phyloP scores from a whole-genome alignment of 2,888 invertebrate species.

The Archaeoteleia sp. region DNA sequence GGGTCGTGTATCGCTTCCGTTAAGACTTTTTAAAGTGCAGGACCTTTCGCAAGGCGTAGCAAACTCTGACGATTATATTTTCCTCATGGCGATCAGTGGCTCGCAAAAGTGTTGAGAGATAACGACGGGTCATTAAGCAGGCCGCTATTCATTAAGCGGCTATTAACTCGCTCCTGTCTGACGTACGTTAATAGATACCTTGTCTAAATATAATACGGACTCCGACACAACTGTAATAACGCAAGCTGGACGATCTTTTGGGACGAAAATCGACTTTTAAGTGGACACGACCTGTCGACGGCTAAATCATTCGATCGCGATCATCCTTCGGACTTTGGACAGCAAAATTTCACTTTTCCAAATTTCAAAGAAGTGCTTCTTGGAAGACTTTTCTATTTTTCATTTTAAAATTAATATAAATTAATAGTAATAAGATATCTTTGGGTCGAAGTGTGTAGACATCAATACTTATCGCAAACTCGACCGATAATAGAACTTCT shows the following conservation, averaged over 20 bases:
- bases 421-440: no score
- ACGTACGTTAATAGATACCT: conserved; percentile 61
- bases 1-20: not conserved
- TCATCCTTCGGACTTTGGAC: no score
- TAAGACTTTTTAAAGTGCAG: conserved; percentile 3
- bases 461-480: conserved; percentile 42
- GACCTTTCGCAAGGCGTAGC: conserved; percentile 9
- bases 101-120: conserved; percentile 50
- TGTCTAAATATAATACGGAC: conserved; percentile 46
- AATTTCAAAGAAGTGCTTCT: no score
- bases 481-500: conserved; percentile 42
- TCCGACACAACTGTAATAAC: conserved; percentile 30
- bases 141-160: conserved; percentile 63
- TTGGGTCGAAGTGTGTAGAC: conserved; percentile 32
- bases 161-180: conserved; percentile 57
- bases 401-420: no score
- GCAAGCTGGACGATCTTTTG: conserved; percentile 20
- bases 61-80: conserved; percentile 54
- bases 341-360: no score
- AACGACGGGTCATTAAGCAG: conserved; percentile 62
- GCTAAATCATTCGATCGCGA: not conserved
- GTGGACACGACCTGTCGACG: conserved; percentile 11
- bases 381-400: no score
- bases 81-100: conserved; percentile 43
- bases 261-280: conserved; percentile 21